phyloP scores from a whole-genome alignment of 2,113 vertebrate genomes.

The Natator depressus region DNA sequence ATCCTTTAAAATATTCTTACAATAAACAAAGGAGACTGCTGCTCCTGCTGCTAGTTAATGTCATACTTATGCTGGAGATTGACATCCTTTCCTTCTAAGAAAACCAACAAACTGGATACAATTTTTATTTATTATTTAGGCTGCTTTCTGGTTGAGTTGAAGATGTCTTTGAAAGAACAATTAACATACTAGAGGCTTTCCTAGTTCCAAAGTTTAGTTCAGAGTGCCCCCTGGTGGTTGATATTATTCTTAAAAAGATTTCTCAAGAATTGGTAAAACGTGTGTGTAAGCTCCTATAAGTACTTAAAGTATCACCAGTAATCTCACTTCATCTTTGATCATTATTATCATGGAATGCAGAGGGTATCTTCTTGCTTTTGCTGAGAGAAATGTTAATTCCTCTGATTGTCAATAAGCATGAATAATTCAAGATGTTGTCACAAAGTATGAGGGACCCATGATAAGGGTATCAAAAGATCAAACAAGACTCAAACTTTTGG shows the following conservation, averaged over 20 bases:
- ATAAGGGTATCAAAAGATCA: neutral
- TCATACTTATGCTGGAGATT: neutral
- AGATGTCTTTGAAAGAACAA: neutral
- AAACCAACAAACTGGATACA: neutral
- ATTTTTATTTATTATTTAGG: neutral
- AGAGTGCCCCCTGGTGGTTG: slow-evolving; percentile 66
- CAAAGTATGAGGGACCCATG: neutral
- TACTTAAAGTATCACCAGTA: neutral
- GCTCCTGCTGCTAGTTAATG: neutral
- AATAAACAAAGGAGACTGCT: neutral
- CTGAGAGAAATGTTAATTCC: neutral
- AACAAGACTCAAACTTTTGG: neutral
- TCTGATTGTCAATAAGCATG: neutral
- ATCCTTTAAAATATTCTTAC: neutral
- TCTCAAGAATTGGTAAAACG: neutral
- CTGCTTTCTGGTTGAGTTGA: neutral
- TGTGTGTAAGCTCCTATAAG: neutral
- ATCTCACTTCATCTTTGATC: accelerated
- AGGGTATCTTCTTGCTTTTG: neutral
- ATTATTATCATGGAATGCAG: neutral
- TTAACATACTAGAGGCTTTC: accelerated
- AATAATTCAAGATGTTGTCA: neutral
- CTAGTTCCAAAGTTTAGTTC: slow-evolving; percentile 38
- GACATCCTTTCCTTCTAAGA: neutral
- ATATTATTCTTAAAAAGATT: accelerated